Conservation (phyloP, 2,888 invertebrate genomes). For the Argynnis bischoffii region DNA sequence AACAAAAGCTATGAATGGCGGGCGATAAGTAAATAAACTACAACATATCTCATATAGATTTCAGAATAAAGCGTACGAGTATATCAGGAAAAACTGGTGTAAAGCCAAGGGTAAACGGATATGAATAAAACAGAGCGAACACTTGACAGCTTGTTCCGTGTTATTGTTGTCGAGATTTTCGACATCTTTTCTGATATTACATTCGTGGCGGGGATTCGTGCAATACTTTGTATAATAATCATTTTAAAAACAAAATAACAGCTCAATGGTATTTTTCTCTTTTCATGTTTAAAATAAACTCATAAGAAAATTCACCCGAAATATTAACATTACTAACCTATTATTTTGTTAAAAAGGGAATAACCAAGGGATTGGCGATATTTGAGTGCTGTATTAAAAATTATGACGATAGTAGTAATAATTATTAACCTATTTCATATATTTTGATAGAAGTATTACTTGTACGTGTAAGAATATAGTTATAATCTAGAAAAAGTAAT, state of each 20-base stretch:
- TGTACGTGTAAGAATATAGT: too few species aligned
- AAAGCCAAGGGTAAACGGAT: conserved; percentile 5
- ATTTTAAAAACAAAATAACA: background rate
- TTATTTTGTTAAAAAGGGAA: too few species aligned
- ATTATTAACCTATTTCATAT: too few species aligned
- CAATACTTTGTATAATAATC: background rate
- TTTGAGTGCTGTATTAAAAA: too few species aligned
- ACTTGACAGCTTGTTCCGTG: conserved; percentile 14
- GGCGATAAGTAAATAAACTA: background rate
- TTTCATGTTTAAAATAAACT: background rate
- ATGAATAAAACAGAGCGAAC: conserved; percentile 23
- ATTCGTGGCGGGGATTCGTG: background rate
- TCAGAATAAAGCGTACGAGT: background rate
- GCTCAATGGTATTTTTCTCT: background rate
- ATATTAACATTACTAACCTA: too few species aligned
- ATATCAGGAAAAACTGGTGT: background rate
- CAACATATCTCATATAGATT: background rate
- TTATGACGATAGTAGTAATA: too few species aligned
- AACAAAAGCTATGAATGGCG: too few species aligned
- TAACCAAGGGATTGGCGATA: too few species aligned
- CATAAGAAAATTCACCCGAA: too few species aligned
- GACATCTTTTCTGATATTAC: conserved; percentile 1
- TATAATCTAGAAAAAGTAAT: too few species aligned
- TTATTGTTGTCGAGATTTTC: conserved; percentile 13
- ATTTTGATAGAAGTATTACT: too few species aligned